phyloP scores from a whole-genome alignment of 2,797 vertebrate species.

The Pseudopleuronectes americanus region DNA sequence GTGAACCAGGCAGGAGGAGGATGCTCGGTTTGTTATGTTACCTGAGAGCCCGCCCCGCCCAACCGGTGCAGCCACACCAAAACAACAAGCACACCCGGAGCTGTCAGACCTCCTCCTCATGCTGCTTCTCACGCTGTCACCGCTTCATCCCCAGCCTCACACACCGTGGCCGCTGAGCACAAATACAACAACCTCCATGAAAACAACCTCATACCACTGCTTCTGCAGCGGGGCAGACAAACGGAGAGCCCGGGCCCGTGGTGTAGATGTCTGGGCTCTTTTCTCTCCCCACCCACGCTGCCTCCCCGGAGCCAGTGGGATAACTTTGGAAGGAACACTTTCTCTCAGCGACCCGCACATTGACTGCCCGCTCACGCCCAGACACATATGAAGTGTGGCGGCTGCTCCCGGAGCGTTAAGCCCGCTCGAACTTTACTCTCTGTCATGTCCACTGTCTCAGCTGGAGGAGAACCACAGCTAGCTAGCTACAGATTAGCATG shows the following conservation, averaged over 20 bases:
- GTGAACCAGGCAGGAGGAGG: constrained; percentile 1
- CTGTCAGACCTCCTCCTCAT: constrained; percentile 45
- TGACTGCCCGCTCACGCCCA: not conserved
- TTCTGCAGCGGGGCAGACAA: not conserved
- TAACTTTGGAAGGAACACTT: constrained; percentile 19
- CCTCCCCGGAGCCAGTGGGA: constrained; percentile 2
- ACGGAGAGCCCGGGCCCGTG: not conserved
- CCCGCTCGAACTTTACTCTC: not conserved
- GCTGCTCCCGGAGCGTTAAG: not conserved
- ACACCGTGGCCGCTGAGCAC: not conserved
- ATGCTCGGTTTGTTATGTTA: not conserved
- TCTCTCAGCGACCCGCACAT: not conserved
- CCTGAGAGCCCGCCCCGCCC: constrained; percentile 38
- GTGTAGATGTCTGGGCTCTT: constrained; percentile 18
- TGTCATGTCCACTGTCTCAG: constrained; percentile 12
- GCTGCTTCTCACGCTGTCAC: not conserved
- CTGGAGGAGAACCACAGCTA: constrained; percentile 50
- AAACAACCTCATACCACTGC: not conserved
- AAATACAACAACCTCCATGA: not conserved
- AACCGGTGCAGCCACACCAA: constrained; percentile 36
- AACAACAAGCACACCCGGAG: constrained; percentile 59
- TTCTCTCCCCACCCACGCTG: not conserved
- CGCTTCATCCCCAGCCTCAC: not conserved
- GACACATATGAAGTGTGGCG: fast-evolving
- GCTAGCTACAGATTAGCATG: constrained; percentile 67